A percentile compares a stretch with the other conserved stretches of the same genome.
Conservation (phyloP, 2,113 vertebrate species). For the Xiphophorus couchianus region DNA sequence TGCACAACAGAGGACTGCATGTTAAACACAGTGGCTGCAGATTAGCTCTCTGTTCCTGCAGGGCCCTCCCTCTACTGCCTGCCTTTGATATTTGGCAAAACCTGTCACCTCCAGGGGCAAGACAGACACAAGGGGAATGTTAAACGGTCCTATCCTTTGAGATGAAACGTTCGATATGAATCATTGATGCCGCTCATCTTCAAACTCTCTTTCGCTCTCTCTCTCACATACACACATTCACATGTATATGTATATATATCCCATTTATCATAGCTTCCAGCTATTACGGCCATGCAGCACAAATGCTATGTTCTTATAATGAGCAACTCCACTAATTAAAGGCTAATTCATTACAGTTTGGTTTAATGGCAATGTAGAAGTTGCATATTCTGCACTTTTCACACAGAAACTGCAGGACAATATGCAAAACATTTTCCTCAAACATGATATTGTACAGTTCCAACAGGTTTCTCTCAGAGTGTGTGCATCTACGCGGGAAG, state of each 20-base stretch:
- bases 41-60: slow-evolving; percentile 52
- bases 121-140: slow-evolving; percentile 75
- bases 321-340: slow-evolving; percentile 52
- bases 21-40: slow-evolving; percentile 60
- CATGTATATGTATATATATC: background rate
- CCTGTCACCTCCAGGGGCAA: slow-evolving; percentile 67
- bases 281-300: slow-evolving; percentile 59
- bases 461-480: background rate
- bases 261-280: slow-evolving; percentile 45
- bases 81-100: slow-evolving; percentile 78
- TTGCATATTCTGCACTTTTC: background rate
- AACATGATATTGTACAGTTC: background rate
- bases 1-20: slow-evolving; percentile 52
- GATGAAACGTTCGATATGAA: slow-evolving; percentile 77
- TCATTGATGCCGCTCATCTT: slow-evolving; percentile 70
- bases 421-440: background rate
- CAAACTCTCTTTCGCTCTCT: background rate
- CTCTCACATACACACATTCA: background rate
- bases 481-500: background rate
- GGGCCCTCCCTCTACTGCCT: slow-evolving; percentile 56
- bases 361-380: slow-evolving; percentile 13
- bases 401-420: background rate
- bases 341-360: slow-evolving; percentile 41
- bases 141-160: slow-evolving; percentile 78
- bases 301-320: slow-evolving; percentile 71